Base-by-base conservation (phyloP, 1,140 invertebrate species). In the Cyclina sinensis region DNA sequence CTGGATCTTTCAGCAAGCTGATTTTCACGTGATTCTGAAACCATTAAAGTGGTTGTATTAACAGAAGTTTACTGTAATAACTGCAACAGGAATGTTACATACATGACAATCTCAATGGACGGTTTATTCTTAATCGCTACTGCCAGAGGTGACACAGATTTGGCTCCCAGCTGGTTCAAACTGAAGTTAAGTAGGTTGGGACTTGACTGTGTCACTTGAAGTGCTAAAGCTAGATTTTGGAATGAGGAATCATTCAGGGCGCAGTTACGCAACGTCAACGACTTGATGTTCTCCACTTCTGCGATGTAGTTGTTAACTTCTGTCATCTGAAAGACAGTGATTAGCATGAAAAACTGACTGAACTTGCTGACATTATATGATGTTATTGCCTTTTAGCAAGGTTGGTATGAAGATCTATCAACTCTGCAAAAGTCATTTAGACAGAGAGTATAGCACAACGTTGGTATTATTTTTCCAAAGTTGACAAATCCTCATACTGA, bases 111-210 rank as follows among this genome's bases (percentile, higher is more conserved):
- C 27, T 87, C 39, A 65, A 87, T 48, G 21, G 54, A 54, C 12
- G 85, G 74, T 51, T 87, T 79, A 12, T 80, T 51, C 35, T 87
- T 79, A 24, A 87, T 62, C 43, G 74, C 73, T n/a, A n/a, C 21
- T 1, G 85, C 51, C 14, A 87, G 39, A 2, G 37, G 35, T 24
- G 5, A 0, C 24, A 87, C 24, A 0, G 85, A 87, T 24, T 70
- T 68, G 0, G 54, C 70, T 46, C 73, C 57, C 0, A 87, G 85
- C 18, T 65, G 74, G 46, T 87, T 87, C 16, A 37, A 12, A 39
- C 85, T 78, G 32, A 87, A 65, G 46, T 87, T 80, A 0, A 87
- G 18, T 27, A 87, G 21, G 51, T 65, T 62, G 3, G 46, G 76
- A 51, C 43, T 51, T 27, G 85, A 87, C n/a, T 48, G 48, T 30